Evolutionary conservation across 1,140 invertebrate species (phyloP), one percentile per base, ranked within the genome.

Genomic region (Mamestra configurata): DNA sequence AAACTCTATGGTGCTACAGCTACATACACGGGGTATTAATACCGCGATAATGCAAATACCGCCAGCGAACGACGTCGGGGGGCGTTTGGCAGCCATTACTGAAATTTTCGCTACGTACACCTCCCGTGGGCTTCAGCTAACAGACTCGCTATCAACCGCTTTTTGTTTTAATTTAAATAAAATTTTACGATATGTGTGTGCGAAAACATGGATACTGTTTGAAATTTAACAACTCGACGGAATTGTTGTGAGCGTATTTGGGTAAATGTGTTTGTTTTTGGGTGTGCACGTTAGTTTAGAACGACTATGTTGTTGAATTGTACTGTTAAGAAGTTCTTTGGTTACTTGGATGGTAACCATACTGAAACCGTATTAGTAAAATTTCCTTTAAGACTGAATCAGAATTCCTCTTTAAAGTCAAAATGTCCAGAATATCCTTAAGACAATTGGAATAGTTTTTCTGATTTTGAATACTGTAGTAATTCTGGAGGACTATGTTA

Each of bases 41-140:
- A 90, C 86, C 83, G 85, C 88, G 88, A 90, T 92, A 92, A 92
- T 92, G 90, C 89, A 92, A 92, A 92, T 91, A 88, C 84, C 85
- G 85, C 80, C 86, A 84, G 86, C 81, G 88, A 88, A 91, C 84
- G 84, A 80, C 85, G 78, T 53, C 83, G 80, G 78, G 79, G 82
- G 81, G 84, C 87, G 83, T 91, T 90, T 76, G 82, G 84, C 76
- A 82, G 88, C 86, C 86, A 90, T 91, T 91, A 89, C 89, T 77
- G 88, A 90, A 89, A 92, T 90, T 91, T 89, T 89, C 80, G 86
- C 86, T 81, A 85, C 85, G 88, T 89, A 87, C 46, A 59, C 71
- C 73, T 89, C 84, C 85, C 82, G 84, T 86, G 85, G 84, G 86
- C 87, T 89, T 89, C 87, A 76, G 82, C 82, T 86, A 61, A 90